Evolutionary conservation across 2,888 invertebrate species (phyloP), one percentile per base, ranked within the genome.

Genomic region (Criorhina ranunculi): DNA sequence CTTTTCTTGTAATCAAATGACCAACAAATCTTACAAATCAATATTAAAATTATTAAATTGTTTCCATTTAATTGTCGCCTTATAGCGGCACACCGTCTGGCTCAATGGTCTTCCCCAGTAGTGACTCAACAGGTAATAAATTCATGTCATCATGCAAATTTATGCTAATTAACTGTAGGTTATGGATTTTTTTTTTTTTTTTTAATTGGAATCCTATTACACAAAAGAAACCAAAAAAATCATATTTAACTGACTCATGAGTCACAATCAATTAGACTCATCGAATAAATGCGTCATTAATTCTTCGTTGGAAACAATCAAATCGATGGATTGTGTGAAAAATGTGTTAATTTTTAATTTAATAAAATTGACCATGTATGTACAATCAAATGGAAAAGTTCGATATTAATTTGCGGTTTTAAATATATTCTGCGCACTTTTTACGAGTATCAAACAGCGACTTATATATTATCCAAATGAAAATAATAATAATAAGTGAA

Each of bases 241-340:
- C 33, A n/a, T n/a, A 51, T 46, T 60, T 37, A 70, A 66, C 19
- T 17, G 7, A 29, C 29, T 37, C 44, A 51, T 77, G 78, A 55
- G 42, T 72, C 72, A 72, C 40, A 17, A 53, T 11, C 49, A 29
- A 67, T 1, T 4, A 60, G 67, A 62, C 53, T 75, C 80, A 69
- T 42, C n/a, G 37, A 33, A 29, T 44, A 55, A n/a, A 37, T 64
- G 44, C 59, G 69, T 69, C 59, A 77, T 78, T 62, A 60, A 69
- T 12, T 62, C 57, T 78, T 46, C 44, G 57, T 46, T 35, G 15
- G 55, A 78, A 29, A 15, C 33, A 66, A 12, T 67, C 40, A 11
- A 49, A 29, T 66, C 19, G 40, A 31, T 44, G 15, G 42, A 31
- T 31, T 33, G 42, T 59, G 59, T 15, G 37, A 37, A 37, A 49